Base-by-base conservation (phyloP, 2,888 invertebrate genomes). In the Cheilosia vernalis region DNA sequence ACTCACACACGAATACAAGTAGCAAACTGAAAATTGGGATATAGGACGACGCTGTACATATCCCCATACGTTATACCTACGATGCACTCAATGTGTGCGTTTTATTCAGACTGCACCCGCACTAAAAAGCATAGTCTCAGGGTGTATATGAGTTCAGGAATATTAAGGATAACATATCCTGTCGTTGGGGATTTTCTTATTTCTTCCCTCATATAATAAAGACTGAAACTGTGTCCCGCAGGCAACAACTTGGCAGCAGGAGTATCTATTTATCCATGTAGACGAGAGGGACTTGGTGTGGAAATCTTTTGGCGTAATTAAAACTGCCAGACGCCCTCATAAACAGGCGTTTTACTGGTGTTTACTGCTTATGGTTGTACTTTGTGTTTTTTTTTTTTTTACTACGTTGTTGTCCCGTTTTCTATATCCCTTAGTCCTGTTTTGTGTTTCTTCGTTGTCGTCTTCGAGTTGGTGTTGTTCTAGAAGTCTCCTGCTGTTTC, bases 251-350 rank as follows among this genome's bases (percentile, higher is more conserved):
- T 49, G 37, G 44, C 61, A 51, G n/a, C 60, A 56, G 53, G 9
- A 61, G 42, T 30, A 74, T 17, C 56, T 60, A 37, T 55, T 24
- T 24, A 27, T 27, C 19, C 33, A 21, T n/a, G 9, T 0, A 44
- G 30, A 27, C 33, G 49, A 56, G 24, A n/a, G 44, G 37, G 24
- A 44, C 61, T 49, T 21, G 37, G 67, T 74, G 83, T 58, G 67
- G 64, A 53, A 80, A 74, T 74, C 84, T 70, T 77, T 81, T 67
- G 76, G 72, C 70, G 85, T 85, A 85, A 85, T 85, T 85, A 85
- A 85, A 85, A 85, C 85, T 81, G 81, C 85, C 85, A 85, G 85
- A 85, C 85, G 76, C 81, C 77, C 76, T 85, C 85, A 81, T 85
- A 85, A 85, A 81, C 85, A 85, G 81, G 81, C 81, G 72, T 85